Percentiles rank a stretch among this genome's conserved stretches.
phyloP scores from a whole-genome alignment of 53 echinoderm and acorn worm genomes.

The Pentamera pediparva region DNA sequence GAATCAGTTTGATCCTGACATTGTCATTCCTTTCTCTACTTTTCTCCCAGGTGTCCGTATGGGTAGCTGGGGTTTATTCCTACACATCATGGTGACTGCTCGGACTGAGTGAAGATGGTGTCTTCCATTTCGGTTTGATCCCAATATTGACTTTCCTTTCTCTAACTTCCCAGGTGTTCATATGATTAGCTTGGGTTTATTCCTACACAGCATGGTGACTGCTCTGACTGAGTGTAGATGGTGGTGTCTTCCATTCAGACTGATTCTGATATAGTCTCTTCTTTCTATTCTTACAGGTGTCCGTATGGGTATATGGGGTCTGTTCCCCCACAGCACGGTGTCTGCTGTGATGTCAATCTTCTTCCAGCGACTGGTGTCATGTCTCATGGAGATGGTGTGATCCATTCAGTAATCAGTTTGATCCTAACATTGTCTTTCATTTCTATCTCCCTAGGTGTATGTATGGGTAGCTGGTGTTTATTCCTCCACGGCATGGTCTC shows the following conservation, averaged over 20 bases:
- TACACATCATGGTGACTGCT: slow-evolving; percentile 79
- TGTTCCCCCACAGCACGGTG: slow-evolving; percentile 81
- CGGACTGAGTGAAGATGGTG: no score
- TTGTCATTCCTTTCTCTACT: no score
- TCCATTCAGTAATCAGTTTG: no score
- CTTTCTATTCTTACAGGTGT: slow-evolving; percentile 53
- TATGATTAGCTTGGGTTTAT: slow-evolving; percentile 82
- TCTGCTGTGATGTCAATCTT: slow-evolving; percentile 69
- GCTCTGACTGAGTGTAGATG: no score
- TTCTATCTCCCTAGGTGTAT: slow-evolving; percentile 56
- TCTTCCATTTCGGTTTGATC: background rate
- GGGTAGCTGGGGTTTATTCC: slow-evolving; percentile 85
- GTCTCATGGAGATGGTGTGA: no score
- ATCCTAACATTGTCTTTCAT: no score
- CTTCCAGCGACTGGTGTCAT: slow-evolving; percentile 50
- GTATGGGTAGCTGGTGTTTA: slow-evolving; percentile 87
- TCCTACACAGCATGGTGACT: slow-evolving; percentile 81
- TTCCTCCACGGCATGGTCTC: slow-evolving; percentile 85
- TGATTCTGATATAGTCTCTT: background rate
- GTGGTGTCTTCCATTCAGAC: no score
- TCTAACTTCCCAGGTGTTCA: slow-evolving; percentile 65
- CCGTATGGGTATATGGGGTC: slow-evolving; percentile 84
- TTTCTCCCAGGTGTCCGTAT: slow-evolving; percentile 68
- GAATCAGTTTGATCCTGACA: background rate
- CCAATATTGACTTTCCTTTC: no score